A percentile compares a stretch with the other conserved stretches of the same genome.
These are phyloP conservation scores for Parelbella ahira DNA, from an alignment of 2,888 invertebrate species.

Conservation along the genomic window DNA sequence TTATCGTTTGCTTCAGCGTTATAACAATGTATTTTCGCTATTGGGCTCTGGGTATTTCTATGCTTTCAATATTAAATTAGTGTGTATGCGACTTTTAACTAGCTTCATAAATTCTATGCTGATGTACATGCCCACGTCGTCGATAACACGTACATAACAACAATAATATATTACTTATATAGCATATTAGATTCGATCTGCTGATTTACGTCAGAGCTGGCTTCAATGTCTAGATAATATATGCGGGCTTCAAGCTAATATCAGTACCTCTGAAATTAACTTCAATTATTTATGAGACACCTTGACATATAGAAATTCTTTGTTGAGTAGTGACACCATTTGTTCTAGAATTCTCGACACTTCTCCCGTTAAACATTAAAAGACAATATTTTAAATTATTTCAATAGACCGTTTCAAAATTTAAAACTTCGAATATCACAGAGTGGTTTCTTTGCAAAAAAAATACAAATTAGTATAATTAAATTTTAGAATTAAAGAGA, in stretches of 20 bases:
- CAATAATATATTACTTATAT: slow-evolving; percentile 53
- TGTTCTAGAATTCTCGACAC: slow-evolving; percentile 1
- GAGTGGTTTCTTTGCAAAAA: too few species aligned
- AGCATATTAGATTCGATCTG: slow-evolving; percentile 74
- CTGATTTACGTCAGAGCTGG: slow-evolving; percentile 75
- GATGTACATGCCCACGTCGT: slow-evolving; percentile 76
- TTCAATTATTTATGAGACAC: slow-evolving; percentile 40
- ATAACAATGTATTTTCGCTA: slow-evolving; percentile 75
- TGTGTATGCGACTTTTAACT: slow-evolving; percentile 77
- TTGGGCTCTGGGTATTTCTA: slow-evolving; percentile 79
- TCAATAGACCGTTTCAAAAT: too few species aligned
- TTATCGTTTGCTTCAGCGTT: slow-evolving; percentile 79
- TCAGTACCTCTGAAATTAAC: slow-evolving; percentile 57
- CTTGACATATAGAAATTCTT: slow-evolving; percentile 17
- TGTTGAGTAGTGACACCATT: slow-evolving; percentile 14
- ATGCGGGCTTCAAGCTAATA: slow-evolving; percentile 78
- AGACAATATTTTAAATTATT: too few species aligned
- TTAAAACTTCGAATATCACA: too few species aligned
- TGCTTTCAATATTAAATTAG: slow-evolving; percentile 80
- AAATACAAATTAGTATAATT: too few species aligned
- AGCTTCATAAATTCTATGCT: slow-evolving; percentile 79
- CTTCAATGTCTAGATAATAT: slow-evolving; percentile 79
- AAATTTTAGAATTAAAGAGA: background rate
- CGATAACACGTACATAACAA: slow-evolving; percentile 66
- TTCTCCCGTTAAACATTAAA: too few species aligned